phyloP scores from a whole-genome alignment of 2,113 vertebrate species.

The Pelecanus crispus region DNA sequence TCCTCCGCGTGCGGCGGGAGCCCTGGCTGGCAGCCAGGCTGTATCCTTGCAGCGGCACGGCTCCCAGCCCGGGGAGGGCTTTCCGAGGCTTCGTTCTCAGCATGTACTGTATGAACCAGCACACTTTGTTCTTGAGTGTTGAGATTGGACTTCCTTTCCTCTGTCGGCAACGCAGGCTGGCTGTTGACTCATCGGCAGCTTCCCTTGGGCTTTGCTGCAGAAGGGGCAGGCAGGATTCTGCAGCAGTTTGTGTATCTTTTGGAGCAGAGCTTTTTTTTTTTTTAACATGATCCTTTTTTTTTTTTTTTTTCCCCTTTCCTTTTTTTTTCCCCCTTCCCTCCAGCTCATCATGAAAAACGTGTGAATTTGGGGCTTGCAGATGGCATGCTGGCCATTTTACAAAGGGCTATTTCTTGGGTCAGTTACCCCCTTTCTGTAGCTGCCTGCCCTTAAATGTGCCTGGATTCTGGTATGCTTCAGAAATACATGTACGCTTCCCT shows the following conservation, averaged over 20 bases:
- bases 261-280: neutral
- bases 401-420: neutral
- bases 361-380: neutral
- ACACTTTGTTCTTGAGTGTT: constrained; percentile 13
- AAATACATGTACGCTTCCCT: neutral
- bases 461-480: neutral
- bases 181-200: constrained; percentile 60
- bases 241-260: constrained; percentile 30
- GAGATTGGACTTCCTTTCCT: constrained; percentile 28
- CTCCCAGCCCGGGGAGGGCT: neutral
- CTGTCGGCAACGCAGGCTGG: neutral
- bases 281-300: neutral
- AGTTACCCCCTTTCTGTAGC: neutral
- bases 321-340: neutral
- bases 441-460: neutral
- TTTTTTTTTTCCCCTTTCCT: neutral
- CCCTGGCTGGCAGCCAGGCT: neutral
- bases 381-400: neutral
- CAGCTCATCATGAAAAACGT: neutral
- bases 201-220: constrained; percentile 56
- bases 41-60: neutral
- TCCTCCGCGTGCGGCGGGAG: neutral
- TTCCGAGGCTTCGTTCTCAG: neutral
- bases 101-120: neutral
- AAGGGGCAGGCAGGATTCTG: constrained; percentile 49